These are phyloP conservation scores for Ophthalmolycus amberensis DNA, from an alignment of 2,113 vertebrate species.

Conservation along the genomic window DNA sequence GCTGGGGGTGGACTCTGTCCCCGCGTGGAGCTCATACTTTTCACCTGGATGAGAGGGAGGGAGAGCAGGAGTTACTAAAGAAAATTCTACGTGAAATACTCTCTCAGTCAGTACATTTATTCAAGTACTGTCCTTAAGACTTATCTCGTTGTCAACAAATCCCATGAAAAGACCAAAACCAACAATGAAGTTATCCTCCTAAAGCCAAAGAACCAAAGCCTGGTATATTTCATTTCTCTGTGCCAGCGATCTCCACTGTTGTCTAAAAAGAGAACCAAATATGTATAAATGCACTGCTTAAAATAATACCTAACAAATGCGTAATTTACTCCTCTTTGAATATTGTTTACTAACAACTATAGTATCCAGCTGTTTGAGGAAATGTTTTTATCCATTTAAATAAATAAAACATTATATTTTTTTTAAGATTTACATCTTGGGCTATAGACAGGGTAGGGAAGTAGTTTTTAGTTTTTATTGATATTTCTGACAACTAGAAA, in stretches of 20 bases:
- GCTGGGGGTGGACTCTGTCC: conserved; percentile 96
- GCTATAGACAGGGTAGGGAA: not conserved
- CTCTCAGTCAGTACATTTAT: not conserved
- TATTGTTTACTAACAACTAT: not conserved
- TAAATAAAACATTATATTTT: not conserved
- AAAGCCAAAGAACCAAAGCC: not conserved
- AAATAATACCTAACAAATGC: not conserved
- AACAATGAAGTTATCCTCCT: not conserved
- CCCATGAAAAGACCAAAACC: not conserved
- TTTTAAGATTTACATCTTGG: not conserved
- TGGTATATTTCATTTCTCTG: not conserved
- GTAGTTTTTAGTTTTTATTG: no score
- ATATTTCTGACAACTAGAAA: not conserved
- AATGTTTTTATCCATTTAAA: not conserved
- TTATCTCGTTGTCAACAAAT: not conserved
- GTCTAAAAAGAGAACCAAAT: not conserved
- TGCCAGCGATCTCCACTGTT: not conserved
- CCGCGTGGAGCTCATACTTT: conserved; percentile 96
- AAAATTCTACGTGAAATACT: not conserved
- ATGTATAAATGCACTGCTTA: not conserved
- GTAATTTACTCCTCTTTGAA: not conserved
- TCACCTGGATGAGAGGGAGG: conserved; percentile 84
- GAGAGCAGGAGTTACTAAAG: not conserved
- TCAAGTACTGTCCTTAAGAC: not conserved
- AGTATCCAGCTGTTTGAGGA: not conserved